Conservation (phyloP, 1,140 invertebrate species). For the Thereuonema tuberculata region DNA sequence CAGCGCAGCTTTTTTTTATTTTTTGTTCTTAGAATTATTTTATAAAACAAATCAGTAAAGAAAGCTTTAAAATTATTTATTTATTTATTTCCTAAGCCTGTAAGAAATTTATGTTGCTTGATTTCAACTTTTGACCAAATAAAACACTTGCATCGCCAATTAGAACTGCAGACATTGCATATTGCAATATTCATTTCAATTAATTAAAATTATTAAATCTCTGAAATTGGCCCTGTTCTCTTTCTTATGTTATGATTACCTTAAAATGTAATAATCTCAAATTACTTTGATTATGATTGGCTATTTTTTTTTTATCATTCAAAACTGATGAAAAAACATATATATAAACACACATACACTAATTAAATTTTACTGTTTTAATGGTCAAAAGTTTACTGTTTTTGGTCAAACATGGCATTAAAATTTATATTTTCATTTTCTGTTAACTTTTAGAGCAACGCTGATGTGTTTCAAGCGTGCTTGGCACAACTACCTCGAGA, state of each 20-base stretch:
- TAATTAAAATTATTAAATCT: no score
- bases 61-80: conserved; percentile 1
- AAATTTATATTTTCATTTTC: conserved; percentile 10
- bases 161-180: no score
- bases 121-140: no score
- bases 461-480: conserved; percentile 67
- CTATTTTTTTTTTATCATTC: not conserved
- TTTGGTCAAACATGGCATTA: not conserved
- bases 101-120: no score
- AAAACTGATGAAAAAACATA: not conserved
- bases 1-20: no score
- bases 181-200: no score
- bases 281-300: not conserved
- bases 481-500: conserved; percentile 55
- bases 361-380: not conserved
- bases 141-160: no score
- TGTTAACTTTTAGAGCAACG: conserved; percentile 47
- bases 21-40: no score
- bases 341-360: not conserved
- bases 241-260: no score
- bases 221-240: no score
- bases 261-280: not conserved
- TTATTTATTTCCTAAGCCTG: no score
- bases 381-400: not conserved
- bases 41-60: no score